Percentiles rank a stretch among this genome's conserved stretches.
phyloP scores from a whole-genome alignment of 2,888 invertebrate species.

The Caenorhabditis sinica region DNA sequence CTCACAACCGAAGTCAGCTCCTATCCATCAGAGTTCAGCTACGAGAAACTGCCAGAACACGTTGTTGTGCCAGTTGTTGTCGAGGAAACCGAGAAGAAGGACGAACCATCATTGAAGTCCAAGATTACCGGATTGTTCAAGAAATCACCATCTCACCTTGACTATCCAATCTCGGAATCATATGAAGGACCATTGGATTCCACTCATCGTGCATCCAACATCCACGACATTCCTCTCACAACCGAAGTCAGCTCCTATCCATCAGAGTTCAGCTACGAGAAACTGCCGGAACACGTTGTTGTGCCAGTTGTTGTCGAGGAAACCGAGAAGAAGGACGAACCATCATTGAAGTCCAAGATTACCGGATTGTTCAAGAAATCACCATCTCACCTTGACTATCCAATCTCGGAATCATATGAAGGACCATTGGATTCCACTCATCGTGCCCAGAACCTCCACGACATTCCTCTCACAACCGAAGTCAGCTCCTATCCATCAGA shows the following conservation, averaged over 20 bases:
- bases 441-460: constrained; percentile 56
- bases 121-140: constrained; percentile 58
- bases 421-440: constrained; percentile 69
- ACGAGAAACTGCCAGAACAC: constrained; percentile 47
- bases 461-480: constrained; percentile 60
- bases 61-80: constrained; percentile 13
- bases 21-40: constrained; percentile 56
- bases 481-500: constrained; percentile 56
- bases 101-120: constrained; percentile 34
- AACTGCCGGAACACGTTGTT: constrained; percentile 25
- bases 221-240: constrained; percentile 66
- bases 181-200: constrained; percentile 47
- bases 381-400: constrained; percentile 71
- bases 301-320: constrained; percentile 28
- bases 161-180: constrained; percentile 46
- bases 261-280: constrained; percentile 38
- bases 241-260: constrained; percentile 66
- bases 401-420: constrained; percentile 61
- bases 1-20: constrained; percentile 14
- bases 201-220: constrained; percentile 35
- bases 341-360: constrained; percentile 44
- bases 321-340: constrained; percentile 46
- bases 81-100: constrained; percentile 46
- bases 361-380: constrained; percentile 55
- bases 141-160: constrained; percentile 37